These are phyloP conservation scores for Micromussa lordhowensis DNA, from an alignment of 92 coral and sea anemone species.

Conservation along the genomic window DNA sequence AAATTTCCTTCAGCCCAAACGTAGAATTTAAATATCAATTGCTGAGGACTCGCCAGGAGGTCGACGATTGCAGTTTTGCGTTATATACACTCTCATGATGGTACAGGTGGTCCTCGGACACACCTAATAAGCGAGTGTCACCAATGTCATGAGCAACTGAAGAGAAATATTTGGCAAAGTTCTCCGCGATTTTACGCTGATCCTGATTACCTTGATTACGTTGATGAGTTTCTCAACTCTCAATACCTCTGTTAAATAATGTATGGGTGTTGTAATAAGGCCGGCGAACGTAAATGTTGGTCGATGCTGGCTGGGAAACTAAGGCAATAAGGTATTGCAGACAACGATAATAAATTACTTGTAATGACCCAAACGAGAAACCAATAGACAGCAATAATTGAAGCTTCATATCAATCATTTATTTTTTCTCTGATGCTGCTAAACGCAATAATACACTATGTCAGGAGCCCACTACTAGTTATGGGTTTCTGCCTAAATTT, in stretches of 20 bases:
- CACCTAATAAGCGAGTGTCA: slow-evolving; percentile 16
- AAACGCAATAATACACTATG: no score
- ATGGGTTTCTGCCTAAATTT: no score
- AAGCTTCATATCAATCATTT: not conserved
- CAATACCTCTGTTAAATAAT: not conserved
- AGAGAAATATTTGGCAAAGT: slow-evolving; percentile 38
- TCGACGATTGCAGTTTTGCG: no score
- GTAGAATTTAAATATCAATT: no score
- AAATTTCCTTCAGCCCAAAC: no score
- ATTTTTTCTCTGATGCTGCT: not conserved
- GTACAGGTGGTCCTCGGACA: slow-evolving; percentile 23
- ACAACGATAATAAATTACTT: not conserved
- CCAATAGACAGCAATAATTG: not conserved
- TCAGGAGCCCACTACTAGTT: no score
- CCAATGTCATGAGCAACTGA: slow-evolving; percentile 20
- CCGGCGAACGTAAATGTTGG: not conserved
- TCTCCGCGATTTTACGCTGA: no score
- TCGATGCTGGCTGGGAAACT: not conserved
- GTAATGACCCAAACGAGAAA: not conserved
- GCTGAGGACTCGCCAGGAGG: no score
- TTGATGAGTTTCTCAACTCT: not conserved
- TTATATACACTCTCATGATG: slow-evolving; percentile 8
- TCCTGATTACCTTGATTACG: no score
- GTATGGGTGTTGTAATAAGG: not conserved
- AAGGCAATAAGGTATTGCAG: not conserved